Evolutionary conservation across 2,113 vertebrate species (phyloP).

Genomic region (Eublepharis macularius): DNA sequence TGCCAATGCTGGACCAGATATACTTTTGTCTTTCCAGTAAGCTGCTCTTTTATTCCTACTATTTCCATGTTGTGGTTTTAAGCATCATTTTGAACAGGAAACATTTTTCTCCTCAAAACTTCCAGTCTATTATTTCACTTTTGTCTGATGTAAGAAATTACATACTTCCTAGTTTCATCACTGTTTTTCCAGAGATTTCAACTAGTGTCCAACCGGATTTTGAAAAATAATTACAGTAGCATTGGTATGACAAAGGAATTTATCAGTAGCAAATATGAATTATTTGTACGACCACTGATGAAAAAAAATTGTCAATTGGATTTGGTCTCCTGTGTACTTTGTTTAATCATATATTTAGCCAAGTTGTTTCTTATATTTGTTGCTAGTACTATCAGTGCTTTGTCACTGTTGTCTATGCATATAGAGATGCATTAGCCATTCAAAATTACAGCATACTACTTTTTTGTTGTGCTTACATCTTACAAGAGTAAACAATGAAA

Average conservation of each 20-base stretch:
- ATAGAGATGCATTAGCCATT: slow-evolving; percentile 1
- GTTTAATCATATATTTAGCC: slow-evolving; percentile 22
- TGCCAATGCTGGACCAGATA: too few relatives aligned
- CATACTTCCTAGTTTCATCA: slow-evolving; percentile 2
- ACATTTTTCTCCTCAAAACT: background rate
- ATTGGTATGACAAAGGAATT: background rate
- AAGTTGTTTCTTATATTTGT: background rate
- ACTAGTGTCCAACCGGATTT: background rate
- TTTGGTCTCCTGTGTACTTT: slow-evolving; percentile 26
- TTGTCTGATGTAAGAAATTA: background rate
- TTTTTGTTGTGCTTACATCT: slow-evolving; percentile 19
- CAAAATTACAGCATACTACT: background rate
- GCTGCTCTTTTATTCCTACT: too few relatives aligned
- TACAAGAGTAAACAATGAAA: background rate
- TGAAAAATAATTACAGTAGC: background rate
- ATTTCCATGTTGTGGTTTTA: too few relatives aligned
- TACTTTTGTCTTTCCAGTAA: too few relatives aligned
- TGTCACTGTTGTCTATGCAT: background rate
- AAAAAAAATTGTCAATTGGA: background rate
- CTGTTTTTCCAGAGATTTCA: slow-evolving; percentile 9
- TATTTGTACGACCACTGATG: background rate
- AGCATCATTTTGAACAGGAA: background rate
- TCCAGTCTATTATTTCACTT: background rate
- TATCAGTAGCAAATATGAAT: background rate
- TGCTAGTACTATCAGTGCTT: background rate